Evolutionary conservation across 1,140 invertebrate species (phyloP), one percentile per base, ranked within the genome.

Genomic region (Drosophila subobscura): DNA sequence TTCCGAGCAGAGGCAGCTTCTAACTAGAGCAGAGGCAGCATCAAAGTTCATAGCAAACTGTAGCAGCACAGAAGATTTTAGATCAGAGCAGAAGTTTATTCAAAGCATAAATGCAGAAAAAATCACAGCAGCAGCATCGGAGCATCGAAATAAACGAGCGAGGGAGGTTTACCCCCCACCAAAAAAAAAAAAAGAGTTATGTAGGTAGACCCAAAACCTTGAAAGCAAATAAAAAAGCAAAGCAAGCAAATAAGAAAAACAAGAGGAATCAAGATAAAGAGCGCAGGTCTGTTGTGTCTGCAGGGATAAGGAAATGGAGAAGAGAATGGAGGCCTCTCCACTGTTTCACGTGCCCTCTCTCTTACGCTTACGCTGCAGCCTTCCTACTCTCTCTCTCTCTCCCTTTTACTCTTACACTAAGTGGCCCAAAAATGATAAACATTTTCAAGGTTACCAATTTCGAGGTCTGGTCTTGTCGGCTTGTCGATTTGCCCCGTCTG

Each of bases 391-490:
- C 27, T 2, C 12, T 16, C 14, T 29, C 29, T 58, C 12, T n/a
- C 6, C 8, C 22, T 47, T 20, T 47, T 20, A 22, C 10, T 41
- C 33, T 51, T 70, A 4, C 33, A 12, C 10, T 22, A 12, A 68
- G 63, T 68, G 51, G 63, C 41, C 64, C 50, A 67, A 68, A 66
- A 68, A 49, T 49, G 37, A 42, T 68, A 70, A 72, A 72, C 42
- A 71, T 59, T 71, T 72, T 72, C 68, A 73, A 73, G 71, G 68
- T 72, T 73, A 72, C 53, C 47, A 29, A 40, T 71, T 58, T 47
- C 16, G 33, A 37, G 33, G 33, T 37, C 33, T 37, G 33, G 33
- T 37, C 33, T 37, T 12, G 33, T 10, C 29, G 29, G 29, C 5
- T 6, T 50, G 44, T 25, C 27, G 59, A 7, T 23, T 14, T 22